phyloP scores from a whole-genome alignment of 2,888 invertebrate genomes.

The Rhagophthalmus giganteus region DNA sequence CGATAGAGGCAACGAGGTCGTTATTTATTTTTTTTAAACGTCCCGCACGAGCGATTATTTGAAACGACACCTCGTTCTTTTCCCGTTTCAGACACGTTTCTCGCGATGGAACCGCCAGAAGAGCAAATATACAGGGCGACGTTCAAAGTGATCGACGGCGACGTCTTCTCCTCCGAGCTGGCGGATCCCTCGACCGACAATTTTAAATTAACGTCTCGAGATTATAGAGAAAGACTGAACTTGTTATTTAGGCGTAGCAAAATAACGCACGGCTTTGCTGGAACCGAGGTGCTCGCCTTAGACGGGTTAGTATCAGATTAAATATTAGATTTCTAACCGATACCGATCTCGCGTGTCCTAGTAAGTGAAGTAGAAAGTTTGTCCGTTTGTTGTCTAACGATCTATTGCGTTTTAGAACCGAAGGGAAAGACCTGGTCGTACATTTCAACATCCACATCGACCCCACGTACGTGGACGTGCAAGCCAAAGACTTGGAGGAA shows the following conservation, averaged over 20 bases:
- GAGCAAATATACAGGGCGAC: constrained; percentile 83
- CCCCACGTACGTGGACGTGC: constrained; percentile 61
- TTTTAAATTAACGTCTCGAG: constrained; percentile 73
- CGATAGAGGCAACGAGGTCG: too few relatives aligned
- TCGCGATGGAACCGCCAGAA: constrained; percentile 70
- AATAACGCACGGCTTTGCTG: constrained; percentile 74
- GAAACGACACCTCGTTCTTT: constrained; percentile 39
- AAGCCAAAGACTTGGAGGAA: constrained; percentile 66
- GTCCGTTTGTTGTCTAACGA: too few relatives aligned
- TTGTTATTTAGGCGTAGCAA: constrained; percentile 74
- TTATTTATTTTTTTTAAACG: background rate
- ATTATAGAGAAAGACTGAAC: constrained; percentile 76
- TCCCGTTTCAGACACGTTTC: constrained; percentile 76
- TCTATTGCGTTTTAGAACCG: constrained; percentile 59
- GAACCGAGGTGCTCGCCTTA: constrained; percentile 79
- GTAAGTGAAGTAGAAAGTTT: constrained; percentile 16
- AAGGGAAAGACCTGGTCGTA: constrained; percentile 73
- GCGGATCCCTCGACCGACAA: constrained; percentile 68
- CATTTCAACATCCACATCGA: constrained; percentile 87
- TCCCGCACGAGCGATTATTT: background rate
- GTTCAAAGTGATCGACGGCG: constrained; percentile 71
- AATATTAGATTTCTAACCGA: constrained; percentile 12
- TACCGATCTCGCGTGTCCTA: constrained; percentile 11
- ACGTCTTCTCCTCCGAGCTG: constrained; percentile 69
- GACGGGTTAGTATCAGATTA: constrained; percentile 67